Conservation (phyloP, 2,113 vertebrate species). For the Lota lota region DNA sequence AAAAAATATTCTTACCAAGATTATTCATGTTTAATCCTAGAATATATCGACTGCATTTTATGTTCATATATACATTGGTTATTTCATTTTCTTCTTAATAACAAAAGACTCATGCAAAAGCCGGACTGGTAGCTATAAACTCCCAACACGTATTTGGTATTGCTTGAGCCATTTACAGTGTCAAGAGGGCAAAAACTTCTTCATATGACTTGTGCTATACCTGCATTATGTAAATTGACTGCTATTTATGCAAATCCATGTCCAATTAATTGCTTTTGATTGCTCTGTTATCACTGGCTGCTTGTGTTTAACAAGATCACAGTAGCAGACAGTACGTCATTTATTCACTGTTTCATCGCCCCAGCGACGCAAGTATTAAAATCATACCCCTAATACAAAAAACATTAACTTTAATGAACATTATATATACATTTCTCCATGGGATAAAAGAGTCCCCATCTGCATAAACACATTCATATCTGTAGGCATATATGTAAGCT, state of each 20-base stretch:
- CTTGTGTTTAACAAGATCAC: conserved; percentile 41
- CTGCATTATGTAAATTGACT: conserved; percentile 48
- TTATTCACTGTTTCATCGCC: conserved; percentile 24
- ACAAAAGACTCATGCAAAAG: background rate
- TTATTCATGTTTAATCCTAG: too few species aligned
- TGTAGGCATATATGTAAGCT: too few species aligned
- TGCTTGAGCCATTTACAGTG: conserved; percentile 24
- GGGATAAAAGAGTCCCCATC: conserved; percentile 4
- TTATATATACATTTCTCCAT: conserved; percentile 21
- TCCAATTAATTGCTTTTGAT: conserved; percentile 50
- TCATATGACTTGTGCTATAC: conserved; percentile 19
- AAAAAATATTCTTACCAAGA: too few species aligned
- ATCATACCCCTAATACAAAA: conserved; percentile 28
- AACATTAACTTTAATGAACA: conserved; percentile 32
- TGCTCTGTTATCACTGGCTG: conserved; percentile 37
- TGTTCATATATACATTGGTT: too few species aligned
- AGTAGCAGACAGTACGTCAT: conserved; percentile 26
- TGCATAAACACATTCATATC: too few species aligned
- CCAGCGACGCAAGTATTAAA: background rate
- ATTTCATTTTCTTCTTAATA: background rate
- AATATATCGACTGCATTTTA: too few species aligned
- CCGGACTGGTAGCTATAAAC: background rate
- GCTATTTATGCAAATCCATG: conserved; percentile 50
- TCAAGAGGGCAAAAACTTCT: conserved; percentile 27
- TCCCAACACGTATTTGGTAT: conserved; percentile 32